Conservation (phyloP, 2,113 vertebrate genomes). For the Ptychochromis oligacanthus region DNA sequence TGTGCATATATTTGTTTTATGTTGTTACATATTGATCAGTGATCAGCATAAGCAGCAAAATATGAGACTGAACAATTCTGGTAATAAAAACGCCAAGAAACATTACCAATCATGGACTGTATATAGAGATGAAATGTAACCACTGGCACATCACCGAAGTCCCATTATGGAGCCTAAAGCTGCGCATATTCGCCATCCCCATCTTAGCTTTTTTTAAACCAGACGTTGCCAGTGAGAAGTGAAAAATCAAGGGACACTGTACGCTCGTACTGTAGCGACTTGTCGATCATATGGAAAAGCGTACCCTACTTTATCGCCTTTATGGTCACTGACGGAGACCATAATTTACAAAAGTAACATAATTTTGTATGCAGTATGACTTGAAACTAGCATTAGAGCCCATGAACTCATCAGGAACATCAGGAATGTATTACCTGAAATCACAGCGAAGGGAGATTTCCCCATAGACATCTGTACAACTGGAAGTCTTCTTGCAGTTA, state of each 20-base stretch:
- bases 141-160: not conserved
- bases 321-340: not conserved
- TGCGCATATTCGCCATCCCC: not conserved
- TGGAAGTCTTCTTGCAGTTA: not conserved
- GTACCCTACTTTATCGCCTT: not conserved
- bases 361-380: not conserved
- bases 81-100: not conserved
- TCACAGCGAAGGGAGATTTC: not conserved
- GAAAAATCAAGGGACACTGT: not conserved
- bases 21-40: not conserved
- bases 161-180: not conserved
- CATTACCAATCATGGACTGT: not conserved
- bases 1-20: slow-evolving; percentile 3
- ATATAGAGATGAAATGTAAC: not conserved
- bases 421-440: not conserved
- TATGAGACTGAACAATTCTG: not conserved
- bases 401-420: not conserved
- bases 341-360: not conserved
- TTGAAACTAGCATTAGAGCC: not conserved
- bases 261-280: not conserved
- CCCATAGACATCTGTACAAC: too few species aligned
- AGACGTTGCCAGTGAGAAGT: not conserved
- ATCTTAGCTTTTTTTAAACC: not conserved
- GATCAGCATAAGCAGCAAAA: not conserved
- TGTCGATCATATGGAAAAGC: not conserved